Evolutionary conservation across 2,113 vertebrate species (phyloP), one percentile per base, ranked within the genome.

Genomic region (Neodontobutis hainanensis): DNA sequence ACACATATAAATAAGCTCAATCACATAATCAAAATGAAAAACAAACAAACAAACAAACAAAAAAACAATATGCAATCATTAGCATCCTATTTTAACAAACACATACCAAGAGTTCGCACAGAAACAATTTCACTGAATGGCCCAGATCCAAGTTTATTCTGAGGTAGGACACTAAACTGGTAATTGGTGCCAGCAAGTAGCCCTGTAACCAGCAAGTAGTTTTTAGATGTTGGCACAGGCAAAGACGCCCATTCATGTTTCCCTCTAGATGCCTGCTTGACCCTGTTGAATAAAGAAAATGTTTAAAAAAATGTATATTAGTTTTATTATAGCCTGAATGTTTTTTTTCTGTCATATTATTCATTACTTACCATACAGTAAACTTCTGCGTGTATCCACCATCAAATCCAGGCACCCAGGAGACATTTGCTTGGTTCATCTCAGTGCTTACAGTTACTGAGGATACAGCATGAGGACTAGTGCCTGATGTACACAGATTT

Each of bases 121-220:
- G 94, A 90, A 75, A 95, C 70, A 0, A 99, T 98, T 85, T 96
- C 94, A 47, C 97, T 99, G 89, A 99, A 99, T 35, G 96, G 95
- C n/a, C 97, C 96, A 0, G 95, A 98, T 42, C 97, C 97, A 53
- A 97, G 92, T 80, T 96, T 97, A 88, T 98, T 99, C 89, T 98
- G 96, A 55, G 96, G 94, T 32, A 99, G 92, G 71, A 99, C 88
- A 0, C 97, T 97, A 91, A 99, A 97, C 92, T 99, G 97, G 88
- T 99, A 99, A 35, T 89, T 83, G 0, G 85, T 93, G 45, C 92
- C 90, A 0, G 94, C 90, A 66, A 95, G 93, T 6, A 99, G 91
- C 50, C 94, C 94, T 0, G 92, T 92, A 77, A 99, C 96, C 38
- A 97, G 71, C 27, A 97, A 88, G 77, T 94, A 88, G 8, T 83